These are phyloP conservation scores for Napeogenes inachia DNA, from an alignment of 2,888 invertebrate genomes.

Conservation along the genomic window DNA sequence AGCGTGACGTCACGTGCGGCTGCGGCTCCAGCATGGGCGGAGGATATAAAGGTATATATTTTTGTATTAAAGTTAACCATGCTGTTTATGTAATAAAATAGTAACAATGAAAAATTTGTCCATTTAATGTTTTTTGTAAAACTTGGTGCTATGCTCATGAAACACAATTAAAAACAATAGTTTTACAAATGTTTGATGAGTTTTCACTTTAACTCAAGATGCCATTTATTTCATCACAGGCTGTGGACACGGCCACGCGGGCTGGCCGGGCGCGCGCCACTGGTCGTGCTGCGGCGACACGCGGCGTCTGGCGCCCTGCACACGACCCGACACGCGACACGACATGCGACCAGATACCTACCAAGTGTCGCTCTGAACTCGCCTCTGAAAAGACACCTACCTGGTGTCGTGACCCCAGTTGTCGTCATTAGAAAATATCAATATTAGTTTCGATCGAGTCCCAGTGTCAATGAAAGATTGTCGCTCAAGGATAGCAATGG, in stretches of 20 bases:
- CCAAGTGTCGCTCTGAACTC: conserved; percentile 72
- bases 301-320: conserved; percentile 79
- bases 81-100: too few relatives aligned
- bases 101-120: too few relatives aligned
- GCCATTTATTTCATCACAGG: conserved; percentile 54
- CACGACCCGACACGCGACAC: conserved; percentile 45
- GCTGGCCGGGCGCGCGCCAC: conserved; percentile 87
- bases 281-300: conserved; percentile 89
- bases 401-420: conserved; percentile 57
- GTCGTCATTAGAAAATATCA: too few relatives aligned
- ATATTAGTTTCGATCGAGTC: too few relatives aligned
- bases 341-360: conserved; percentile 51
- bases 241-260: conserved; percentile 88
- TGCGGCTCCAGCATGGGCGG: conserved; percentile 87
- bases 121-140: too few relatives aligned
- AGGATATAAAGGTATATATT: conserved; percentile 69
- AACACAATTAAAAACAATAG: too few relatives aligned
- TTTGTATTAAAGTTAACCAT: too few relatives aligned
- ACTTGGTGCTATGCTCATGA: too few relatives aligned
- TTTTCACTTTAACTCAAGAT: too few relatives aligned
- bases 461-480: too few relatives aligned
- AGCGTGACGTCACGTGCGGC: conserved; percentile 81
- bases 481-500: too few relatives aligned
- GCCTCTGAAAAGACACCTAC: conserved; percentile 52
- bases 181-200: too few relatives aligned